These are phyloP conservation scores for Leptopilina myrica DNA, from an alignment of 2,888 invertebrate genomes.

Conservation along the genomic window DNA sequence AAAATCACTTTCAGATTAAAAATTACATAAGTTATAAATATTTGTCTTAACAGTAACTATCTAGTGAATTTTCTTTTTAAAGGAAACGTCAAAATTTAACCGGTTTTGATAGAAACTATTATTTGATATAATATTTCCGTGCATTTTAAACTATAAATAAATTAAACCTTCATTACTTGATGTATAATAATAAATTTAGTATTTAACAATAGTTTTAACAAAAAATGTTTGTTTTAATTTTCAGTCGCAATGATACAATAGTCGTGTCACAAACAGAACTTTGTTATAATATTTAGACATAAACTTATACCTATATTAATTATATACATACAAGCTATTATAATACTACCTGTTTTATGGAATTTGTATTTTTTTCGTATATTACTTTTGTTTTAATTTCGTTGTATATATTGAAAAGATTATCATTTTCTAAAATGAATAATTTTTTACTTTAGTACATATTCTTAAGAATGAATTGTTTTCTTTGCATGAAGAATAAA, in stretches of 20 bases:
- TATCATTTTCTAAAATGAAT: not conserved
- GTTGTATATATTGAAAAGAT: conserved; percentile 1
- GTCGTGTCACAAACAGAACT: not conserved
- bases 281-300: not conserved
- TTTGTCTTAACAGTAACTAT: no score
- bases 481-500: conserved; percentile 24
- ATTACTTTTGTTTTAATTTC: not conserved
- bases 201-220: no score
- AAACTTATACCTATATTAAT: not conserved
- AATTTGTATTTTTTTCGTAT: not conserved
- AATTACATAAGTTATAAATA: no score
- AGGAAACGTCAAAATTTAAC: no score
- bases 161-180: no score
- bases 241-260: not conserved
- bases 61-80: no score
- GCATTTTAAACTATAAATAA: no score
- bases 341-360: conserved; percentile 2
- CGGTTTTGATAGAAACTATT: no score
- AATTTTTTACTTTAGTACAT: not conserved
- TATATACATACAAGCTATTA: conserved; percentile 21
- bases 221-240: not conserved
- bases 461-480: not conserved
- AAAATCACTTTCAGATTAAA: no score
- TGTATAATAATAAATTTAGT: no score
- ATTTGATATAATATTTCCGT: no score